phyloP scores from a whole-genome alignment of 2,797 vertebrate genomes.

The Phoebastria nigripes region DNA sequence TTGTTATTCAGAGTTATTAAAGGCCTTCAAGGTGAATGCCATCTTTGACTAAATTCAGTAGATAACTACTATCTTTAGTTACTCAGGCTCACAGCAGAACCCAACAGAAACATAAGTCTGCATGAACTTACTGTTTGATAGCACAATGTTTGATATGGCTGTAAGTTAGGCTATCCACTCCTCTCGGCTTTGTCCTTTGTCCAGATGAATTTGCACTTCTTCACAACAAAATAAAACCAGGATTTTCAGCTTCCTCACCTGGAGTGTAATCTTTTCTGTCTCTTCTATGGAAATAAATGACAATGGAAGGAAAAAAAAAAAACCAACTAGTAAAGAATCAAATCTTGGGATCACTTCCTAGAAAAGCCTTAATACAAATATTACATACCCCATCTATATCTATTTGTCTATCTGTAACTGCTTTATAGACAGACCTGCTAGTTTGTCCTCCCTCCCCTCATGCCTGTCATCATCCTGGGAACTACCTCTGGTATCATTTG shows the following conservation, averaged over 20 bases:
- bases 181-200: not conserved
- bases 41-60: not conserved
- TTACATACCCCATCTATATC: not conserved
- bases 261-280: not conserved
- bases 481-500: not conserved
- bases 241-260: not conserved
- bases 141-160: not conserved
- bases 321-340: not conserved
- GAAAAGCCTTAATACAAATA: not conserved
- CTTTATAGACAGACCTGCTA: not conserved
- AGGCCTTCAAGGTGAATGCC: not conserved
- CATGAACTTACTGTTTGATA: not conserved
- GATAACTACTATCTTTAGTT: not conserved
- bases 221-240: not conserved
- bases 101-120: not conserved
- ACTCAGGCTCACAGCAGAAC: not conserved
- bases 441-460: not conserved
- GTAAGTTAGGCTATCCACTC: not conserved
- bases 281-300: not conserved
- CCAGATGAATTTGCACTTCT: not conserved
- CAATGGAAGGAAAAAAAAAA: not conserved
- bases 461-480: accelerated
- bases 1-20: not conserved
- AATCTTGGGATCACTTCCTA: not conserved
- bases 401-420: not conserved